Evolutionary conservation across 2,797 vertebrate species (phyloP).

Genomic region (Platalea minor): DNA sequence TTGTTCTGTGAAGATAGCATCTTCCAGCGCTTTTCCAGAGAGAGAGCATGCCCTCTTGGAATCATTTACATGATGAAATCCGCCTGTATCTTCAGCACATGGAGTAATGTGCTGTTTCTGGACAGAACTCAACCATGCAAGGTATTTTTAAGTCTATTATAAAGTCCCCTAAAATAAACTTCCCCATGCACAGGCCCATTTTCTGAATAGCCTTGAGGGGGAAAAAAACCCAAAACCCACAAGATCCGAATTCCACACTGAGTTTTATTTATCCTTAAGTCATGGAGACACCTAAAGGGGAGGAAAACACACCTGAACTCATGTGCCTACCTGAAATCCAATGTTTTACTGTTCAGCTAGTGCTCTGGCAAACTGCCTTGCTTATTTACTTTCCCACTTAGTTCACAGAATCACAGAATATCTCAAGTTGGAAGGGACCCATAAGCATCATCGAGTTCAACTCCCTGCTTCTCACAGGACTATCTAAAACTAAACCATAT

Average conservation of each 20-base stretch:
- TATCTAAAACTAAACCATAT: background rate
- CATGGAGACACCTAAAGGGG: background rate
- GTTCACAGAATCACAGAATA: background rate
- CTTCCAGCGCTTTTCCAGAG: background rate
- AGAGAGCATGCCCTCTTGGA: background rate
- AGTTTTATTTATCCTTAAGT: background rate
- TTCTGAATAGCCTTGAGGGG: background rate
- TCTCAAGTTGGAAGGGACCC: background rate
- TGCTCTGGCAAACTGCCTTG: background rate
- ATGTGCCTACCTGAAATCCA: background rate
- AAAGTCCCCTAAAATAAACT: slow-evolving; percentile 41
- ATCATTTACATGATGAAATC: background rate
- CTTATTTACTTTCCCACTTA: background rate
- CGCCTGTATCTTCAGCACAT: background rate
- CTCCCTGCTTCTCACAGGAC: background rate
- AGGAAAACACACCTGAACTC: background rate
- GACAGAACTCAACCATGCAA: slow-evolving; percentile 17
- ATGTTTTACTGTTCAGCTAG: background rate
- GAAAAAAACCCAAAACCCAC: background rate
- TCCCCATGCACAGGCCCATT: background rate
- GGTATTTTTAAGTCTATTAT: slow-evolving; percentile 31
- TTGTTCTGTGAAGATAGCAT: slow-evolving; percentile 36
- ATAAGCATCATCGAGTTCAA: background rate
- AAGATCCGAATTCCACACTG: background rate
- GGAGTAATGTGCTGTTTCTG: slow-evolving; percentile 21